Evolutionary conservation across 2,797 vertebrate genomes (phyloP).

Genomic region (Pterois miles): DNA sequence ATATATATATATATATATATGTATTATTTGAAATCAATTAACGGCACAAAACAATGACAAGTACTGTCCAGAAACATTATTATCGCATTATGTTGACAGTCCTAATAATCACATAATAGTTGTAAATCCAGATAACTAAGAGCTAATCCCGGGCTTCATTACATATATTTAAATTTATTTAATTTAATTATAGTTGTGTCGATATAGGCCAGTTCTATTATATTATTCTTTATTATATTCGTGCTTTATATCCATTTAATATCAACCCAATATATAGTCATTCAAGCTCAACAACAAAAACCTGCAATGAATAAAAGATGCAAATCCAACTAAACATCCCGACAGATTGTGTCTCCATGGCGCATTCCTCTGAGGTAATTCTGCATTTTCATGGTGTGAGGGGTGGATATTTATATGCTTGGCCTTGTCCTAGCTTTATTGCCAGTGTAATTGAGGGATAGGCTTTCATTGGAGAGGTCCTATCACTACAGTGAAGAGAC

Average conservation of each 20-base stretch:
- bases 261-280: background rate
- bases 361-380: slow-evolving; percentile 28
- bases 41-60: too few species aligned
- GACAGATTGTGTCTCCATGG: slow-evolving; percentile 23
- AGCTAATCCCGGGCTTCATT: background rate
- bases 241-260: background rate
- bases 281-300: slow-evolving; percentile 21
- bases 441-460: slow-evolving; percentile 63
- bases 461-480: slow-evolving; percentile 64
- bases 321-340: slow-evolving; percentile 20
- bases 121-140: background rate
- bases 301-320: slow-evolving; percentile 31
- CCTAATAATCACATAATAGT: background rate
- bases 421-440: slow-evolving; percentile 44
- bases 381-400: slow-evolving; percentile 27
- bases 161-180: slow-evolving; percentile 10
- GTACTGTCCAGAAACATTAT: too few species aligned
- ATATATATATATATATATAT: too few species aligned
- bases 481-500: slow-evolving; percentile 61
- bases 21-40: too few species aligned
- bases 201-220: background rate
- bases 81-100: too few species aligned
- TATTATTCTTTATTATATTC: background rate
- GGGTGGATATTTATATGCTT: slow-evolving; percentile 52
- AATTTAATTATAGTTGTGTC: background rate